Percentiles rank a stretch among this genome's conserved stretches.
These are phyloP conservation scores for Zaprionus lineosus DNA, from an alignment of 2,888 invertebrate species.

Conservation along the genomic window DNA sequence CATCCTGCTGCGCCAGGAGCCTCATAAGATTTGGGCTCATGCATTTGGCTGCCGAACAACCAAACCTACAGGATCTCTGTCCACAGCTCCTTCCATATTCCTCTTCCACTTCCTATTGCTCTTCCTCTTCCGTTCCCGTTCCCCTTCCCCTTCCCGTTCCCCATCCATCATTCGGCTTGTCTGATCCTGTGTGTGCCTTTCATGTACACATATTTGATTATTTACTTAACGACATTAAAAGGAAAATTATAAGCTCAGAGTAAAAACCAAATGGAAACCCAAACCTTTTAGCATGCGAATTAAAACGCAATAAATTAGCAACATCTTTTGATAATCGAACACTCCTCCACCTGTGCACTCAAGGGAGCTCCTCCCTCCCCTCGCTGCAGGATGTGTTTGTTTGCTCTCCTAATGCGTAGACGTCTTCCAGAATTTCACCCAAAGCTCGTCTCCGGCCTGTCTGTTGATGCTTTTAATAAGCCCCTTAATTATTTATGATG, in stretches of 20 bases:
- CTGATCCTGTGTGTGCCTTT: constrained; percentile 37
- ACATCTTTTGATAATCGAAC: constrained; percentile 50
- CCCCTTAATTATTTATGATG: constrained; percentile 80
- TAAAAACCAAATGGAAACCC: constrained; percentile 33
- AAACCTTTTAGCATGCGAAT: constrained; percentile 74
- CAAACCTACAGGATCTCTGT: background rate
- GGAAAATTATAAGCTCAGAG: constrained; percentile 18
- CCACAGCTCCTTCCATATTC: background rate
- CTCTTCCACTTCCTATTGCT: too few relatives aligned
- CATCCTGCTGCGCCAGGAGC: constrained; percentile 55
- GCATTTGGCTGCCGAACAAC: constrained; percentile 41
- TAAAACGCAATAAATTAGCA: constrained; percentile 76
- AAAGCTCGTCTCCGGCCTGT: background rate
- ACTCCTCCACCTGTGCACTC: background rate
- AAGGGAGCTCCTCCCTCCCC: background rate
- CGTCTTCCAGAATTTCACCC: constrained; percentile 20
- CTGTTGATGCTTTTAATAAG: constrained; percentile 72
- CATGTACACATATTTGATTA: constrained; percentile 67
- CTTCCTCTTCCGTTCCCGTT: background rate
- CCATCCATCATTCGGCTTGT: too few relatives aligned
- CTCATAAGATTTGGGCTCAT: constrained; percentile 64
- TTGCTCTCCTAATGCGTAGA: constrained; percentile 65
- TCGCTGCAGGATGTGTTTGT: constrained; percentile 43
- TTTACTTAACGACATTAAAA: constrained; percentile 67
- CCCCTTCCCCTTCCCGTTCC: background rate